Base-by-base conservation (phyloP, 1,140 invertebrate species). In the Drosophila pseudoobscura region DNA sequence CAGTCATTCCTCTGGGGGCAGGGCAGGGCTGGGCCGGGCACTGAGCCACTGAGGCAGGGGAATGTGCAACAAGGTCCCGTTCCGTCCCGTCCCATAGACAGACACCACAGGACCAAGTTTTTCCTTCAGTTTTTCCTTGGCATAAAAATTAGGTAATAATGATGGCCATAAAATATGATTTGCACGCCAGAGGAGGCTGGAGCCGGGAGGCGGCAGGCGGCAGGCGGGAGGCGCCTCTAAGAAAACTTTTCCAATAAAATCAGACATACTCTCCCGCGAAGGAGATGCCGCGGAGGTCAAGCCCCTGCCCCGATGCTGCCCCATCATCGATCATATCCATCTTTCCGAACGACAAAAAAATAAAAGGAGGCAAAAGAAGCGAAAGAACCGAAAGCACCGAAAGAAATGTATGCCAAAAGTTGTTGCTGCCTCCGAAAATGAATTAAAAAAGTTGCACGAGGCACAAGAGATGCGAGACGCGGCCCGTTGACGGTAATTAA, bases 141-240 rank as follows among this genome's bases (percentile, higher is more conserved):
- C 79, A 88, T 83, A 88, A 88, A 88, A 88, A 88, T 83, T 88
- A 88, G 83, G 78, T 88, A 88, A 88, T 88, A 88, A 88, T 88
- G 83, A 88, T 79, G 75, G 78, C 72, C 83, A 88, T 88, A 88
- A 88, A 88, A 88, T 88, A 88, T 83, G 75, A 83, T 88, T 88
- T 80, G 68, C 59, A 53, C 59, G 44, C 56, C 43, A 57, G 39
- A 24, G 58, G 24, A 26, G 24, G 24, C 24, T 26, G 24, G 24
- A 5, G 24, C 0, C 3, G 13, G 20, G 41, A 46, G n/a, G 15
- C 13, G 3, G 44, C 51, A 17, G 26, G 20, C 15, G 26, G 13
- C 13, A 29, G 54, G 11, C 9, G 24, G 35, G 44, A 62, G 50
- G 41, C 55, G 58, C 44, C 17, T 8, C 51, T 44, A 6, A 24